These are phyloP conservation scores for Bubo bubo DNA, from an alignment of 2,113 vertebrate species.

Conservation along the genomic window DNA sequence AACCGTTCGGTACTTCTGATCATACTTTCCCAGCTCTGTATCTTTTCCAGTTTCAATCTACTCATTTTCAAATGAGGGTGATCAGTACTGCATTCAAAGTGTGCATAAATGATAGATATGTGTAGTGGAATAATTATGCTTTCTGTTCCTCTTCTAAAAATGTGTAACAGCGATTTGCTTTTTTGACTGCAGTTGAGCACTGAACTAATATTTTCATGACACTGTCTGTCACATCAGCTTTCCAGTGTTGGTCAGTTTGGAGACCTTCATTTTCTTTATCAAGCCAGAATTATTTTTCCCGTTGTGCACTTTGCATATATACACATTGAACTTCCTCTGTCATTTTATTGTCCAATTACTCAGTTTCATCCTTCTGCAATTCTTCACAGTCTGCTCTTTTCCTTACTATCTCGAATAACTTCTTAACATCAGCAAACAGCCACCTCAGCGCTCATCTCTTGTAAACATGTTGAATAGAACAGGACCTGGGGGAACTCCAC, in stretches of 20 bases:
- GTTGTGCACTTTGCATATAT: neutral
- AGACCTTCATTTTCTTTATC: neutral
- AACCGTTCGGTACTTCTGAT: neutral
- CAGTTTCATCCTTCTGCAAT: neutral
- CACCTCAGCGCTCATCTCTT: neutral
- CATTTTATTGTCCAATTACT: neutral
- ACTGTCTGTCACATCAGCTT: neutral
- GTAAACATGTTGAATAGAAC: neutral
- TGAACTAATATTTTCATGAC: neutral
- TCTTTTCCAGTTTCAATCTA: neutral
- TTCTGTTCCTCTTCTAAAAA: constrained; percentile 17
- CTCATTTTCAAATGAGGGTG: neutral
- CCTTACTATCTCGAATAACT: neutral
- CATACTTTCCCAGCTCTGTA: neutral
- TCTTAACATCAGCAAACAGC: neutral
- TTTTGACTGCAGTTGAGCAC: neutral
- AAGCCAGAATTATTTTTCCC: neutral
- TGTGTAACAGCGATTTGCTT: neutral
- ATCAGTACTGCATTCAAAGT: neutral
- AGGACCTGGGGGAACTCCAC: neutral
- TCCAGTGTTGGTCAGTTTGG: neutral
- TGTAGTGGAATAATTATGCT: neutral
- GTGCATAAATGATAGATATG: neutral
- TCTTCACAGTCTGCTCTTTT: neutral
- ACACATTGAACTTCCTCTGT: neutral